phyloP scores from a whole-genome alignment of 1,140 invertebrate genomes.

The Magallana angulata region DNA sequence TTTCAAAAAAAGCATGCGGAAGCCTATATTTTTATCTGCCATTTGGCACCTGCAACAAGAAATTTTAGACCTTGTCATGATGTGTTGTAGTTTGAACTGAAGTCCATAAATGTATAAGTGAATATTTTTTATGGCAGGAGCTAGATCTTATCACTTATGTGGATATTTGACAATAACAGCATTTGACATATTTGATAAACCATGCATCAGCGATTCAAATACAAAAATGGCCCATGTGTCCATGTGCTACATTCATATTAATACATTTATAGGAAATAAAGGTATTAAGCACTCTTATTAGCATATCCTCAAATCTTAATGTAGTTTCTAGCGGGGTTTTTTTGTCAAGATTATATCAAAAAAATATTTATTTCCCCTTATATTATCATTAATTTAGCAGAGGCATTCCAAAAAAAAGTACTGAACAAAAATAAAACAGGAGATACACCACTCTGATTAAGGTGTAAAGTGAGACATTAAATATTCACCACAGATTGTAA shows the following conservation, averaged over 20 bases:
- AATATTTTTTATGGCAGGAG: too few species aligned
- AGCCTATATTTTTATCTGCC: neutral
- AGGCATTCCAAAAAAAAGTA: neutral
- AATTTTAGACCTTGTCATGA: neutral
- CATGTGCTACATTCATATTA: neutral
- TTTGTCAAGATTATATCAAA: conserved; percentile 22
- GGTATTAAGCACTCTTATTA: neutral
- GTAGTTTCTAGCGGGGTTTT: neutral
- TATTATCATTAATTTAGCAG: neutral
- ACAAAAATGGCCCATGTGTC: neutral
- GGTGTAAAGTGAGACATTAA: neutral
- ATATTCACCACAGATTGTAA: neutral
- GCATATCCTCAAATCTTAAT: conserved; percentile 22
- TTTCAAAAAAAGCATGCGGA: too few species aligned
- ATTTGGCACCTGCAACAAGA: neutral
- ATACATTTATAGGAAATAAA: neutral
- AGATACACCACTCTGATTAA: neutral
- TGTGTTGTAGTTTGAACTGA: too few species aligned
- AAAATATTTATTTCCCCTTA: neutral
- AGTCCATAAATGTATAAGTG: too few species aligned
- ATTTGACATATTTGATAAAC: neutral
- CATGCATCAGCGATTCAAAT: neutral
- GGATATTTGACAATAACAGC: neutral
- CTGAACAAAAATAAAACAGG: neutral
- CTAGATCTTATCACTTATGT: too few species aligned